Percentiles rank a stretch among this genome's conserved stretches.
Conservation (phyloP, 2,888 invertebrate genomes). For the Amphiduros pacificus region DNA sequence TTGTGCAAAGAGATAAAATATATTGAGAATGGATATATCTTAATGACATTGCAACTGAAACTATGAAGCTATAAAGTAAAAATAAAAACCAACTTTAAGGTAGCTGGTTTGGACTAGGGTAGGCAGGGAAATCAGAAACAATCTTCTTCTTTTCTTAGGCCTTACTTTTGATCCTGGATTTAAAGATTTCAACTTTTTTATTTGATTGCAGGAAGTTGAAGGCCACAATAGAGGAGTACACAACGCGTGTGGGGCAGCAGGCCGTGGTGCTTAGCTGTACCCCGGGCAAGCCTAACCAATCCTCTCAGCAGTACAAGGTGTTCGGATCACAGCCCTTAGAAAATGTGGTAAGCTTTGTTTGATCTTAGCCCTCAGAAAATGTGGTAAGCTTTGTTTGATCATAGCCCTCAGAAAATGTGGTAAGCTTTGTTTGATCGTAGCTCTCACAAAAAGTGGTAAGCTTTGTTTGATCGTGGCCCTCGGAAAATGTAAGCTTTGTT, state of each 20-base stretch:
- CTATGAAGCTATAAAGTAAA: no score
- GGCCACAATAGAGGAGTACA: slow-evolving; percentile 78
- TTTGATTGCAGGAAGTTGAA: slow-evolving; percentile 58
- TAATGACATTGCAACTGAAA: no score
- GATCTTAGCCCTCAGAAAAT: slow-evolving; percentile 94
- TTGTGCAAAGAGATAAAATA: no score
- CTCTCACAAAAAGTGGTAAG: slow-evolving; percentile 89
- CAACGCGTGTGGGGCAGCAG: slow-evolving; percentile 94
- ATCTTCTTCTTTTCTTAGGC: no score
- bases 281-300: slow-evolving; percentile 79
- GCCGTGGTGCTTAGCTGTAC: slow-evolving; percentile 94
- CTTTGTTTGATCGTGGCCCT: no score
- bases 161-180: no score
- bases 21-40: no score
- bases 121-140: no score
- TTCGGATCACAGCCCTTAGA: slow-evolving; percentile 94
- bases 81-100: no score
- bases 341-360: slow-evolving; percentile 72
- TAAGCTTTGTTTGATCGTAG: slow-evolving; percentile 72
- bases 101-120: no score
- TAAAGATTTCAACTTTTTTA: no score
- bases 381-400: slow-evolving; percentile 74
- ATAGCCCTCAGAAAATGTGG: slow-evolving; percentile 94
- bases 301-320: slow-evolving; percentile 90
- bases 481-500: no score